Conservation (phyloP, 2,113 vertebrate genomes). For the Antennarius striatus region DNA sequence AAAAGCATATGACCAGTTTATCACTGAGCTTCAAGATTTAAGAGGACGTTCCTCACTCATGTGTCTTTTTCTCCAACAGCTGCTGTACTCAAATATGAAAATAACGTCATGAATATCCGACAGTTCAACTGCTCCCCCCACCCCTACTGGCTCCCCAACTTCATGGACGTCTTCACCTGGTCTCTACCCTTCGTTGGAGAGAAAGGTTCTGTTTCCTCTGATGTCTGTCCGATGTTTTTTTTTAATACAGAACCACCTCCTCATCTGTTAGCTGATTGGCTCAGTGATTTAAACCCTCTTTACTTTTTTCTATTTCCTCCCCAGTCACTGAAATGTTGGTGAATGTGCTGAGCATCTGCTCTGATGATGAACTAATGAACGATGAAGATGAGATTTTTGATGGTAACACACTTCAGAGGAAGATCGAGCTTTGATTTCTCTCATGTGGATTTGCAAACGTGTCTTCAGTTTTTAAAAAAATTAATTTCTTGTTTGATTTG, state of each 20-base stretch:
- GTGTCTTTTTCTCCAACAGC: slow-evolving; percentile 61
- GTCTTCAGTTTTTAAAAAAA: too few relatives aligned
- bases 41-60: background rate
- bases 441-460: too few relatives aligned
- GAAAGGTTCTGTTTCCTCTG: slow-evolving; percentile 70
- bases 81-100: slow-evolving; percentile 86
- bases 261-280: background rate
- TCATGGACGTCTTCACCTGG: slow-evolving; percentile 88
- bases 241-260: background rate
- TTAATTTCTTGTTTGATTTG: too few relatives aligned
- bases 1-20: too few relatives aligned
- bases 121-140: slow-evolving; percentile 87
- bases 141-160: slow-evolving; percentile 86
- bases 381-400: slow-evolving; percentile 85
- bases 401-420: slow-evolving; percentile 62
- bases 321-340: slow-evolving; percentile 87
- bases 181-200: slow-evolving; percentile 86
- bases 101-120: slow-evolving; percentile 87
- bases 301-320: slow-evolving; percentile 4
- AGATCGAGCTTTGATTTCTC: too few relatives aligned
- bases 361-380: slow-evolving; percentile 84
- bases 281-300: background rate
- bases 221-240: background rate
- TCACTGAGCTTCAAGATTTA: background rate
- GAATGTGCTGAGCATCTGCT: slow-evolving; percentile 86